Evolutionary conservation across 2,888 invertebrate species (phyloP).

Genomic region (Pristionchus entomophagus): DNA sequence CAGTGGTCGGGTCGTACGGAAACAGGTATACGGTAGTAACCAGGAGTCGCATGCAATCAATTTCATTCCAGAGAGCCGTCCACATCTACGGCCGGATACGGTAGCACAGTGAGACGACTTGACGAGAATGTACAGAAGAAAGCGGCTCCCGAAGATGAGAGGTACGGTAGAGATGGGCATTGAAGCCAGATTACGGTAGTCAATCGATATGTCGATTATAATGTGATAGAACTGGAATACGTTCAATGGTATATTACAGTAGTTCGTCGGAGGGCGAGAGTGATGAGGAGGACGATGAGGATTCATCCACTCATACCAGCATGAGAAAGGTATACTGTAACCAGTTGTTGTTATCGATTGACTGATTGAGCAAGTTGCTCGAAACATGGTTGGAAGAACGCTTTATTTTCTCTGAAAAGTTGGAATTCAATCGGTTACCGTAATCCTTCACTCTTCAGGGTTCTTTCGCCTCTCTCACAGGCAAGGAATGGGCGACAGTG

Average conservation of each 20-base stretch:
- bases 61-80: constrained; percentile 47
- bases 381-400: no score
- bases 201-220: constrained; percentile 1
- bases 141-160: constrained; percentile 29
- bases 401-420: not conserved
- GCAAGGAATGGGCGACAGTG: constrained; percentile 68
- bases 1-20: not conserved
- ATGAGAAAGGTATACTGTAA: constrained; percentile 31
- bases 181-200: not conserved
- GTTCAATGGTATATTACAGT: no score
- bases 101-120: constrained; percentile 47
- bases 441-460: constrained; percentile 7
- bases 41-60: not conserved
- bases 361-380: no score
- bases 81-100: constrained; percentile 45
- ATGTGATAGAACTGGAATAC: no score
- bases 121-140: constrained; percentile 50
- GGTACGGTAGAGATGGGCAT: not conserved
- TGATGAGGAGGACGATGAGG: constrained; percentile 50
- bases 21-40: constrained; percentile 31
- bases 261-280: constrained; percentile 49
- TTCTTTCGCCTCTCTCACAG: constrained; percentile 51
- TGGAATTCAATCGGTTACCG: not conserved
- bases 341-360: not conserved
- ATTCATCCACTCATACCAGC: not conserved